Percentiles rank a stretch among this genome's conserved stretches.
Conservation (phyloP, 2,888 invertebrate species). For the Lottia gigantea region DNA sequence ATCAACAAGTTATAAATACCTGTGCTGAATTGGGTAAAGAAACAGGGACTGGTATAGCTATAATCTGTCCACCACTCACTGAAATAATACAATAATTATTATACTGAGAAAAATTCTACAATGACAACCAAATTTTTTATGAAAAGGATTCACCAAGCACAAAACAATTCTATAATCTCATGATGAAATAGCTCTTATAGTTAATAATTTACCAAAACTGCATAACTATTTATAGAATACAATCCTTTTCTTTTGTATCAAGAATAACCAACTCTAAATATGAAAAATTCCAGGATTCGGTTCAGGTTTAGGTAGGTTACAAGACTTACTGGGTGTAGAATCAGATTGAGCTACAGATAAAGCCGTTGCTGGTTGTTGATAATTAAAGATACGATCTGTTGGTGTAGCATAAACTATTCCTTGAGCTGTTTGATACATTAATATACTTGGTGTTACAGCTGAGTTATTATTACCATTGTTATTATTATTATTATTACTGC, state of each 20-base stretch:
- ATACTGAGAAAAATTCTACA: neutral
- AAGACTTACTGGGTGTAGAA: constrained; percentile 26
- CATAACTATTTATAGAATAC: too few relatives aligned
- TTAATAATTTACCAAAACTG: too few relatives aligned
- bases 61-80: constrained; percentile 50
- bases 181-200: too few relatives aligned
- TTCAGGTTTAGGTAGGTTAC: too few relatives aligned
- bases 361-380: constrained; percentile 59
- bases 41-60: constrained; percentile 68
- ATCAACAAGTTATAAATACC: too few relatives aligned
- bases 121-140: too few relatives aligned
- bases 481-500: too few relatives aligned
- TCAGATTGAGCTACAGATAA: constrained; percentile 43
- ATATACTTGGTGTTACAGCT: constrained; percentile 58
- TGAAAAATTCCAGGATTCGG: too few relatives aligned
- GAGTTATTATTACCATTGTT: neutral
- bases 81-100: constrained; percentile 13
- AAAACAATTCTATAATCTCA: too few relatives aligned
- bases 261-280: too few relatives aligned
- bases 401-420: constrained; percentile 68
- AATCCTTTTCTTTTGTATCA: too few relatives aligned
- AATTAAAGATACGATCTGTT: constrained; percentile 66
- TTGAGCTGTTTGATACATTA: constrained; percentile 68
- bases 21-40: constrained; percentile 58
- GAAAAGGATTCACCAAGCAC: too few relatives aligned